A percentile compares a stretch with the other conserved stretches of the same genome.
Evolutionary conservation across 2,113 vertebrate genomes (phyloP).

Genomic region (Fregetta grallaria): DNA sequence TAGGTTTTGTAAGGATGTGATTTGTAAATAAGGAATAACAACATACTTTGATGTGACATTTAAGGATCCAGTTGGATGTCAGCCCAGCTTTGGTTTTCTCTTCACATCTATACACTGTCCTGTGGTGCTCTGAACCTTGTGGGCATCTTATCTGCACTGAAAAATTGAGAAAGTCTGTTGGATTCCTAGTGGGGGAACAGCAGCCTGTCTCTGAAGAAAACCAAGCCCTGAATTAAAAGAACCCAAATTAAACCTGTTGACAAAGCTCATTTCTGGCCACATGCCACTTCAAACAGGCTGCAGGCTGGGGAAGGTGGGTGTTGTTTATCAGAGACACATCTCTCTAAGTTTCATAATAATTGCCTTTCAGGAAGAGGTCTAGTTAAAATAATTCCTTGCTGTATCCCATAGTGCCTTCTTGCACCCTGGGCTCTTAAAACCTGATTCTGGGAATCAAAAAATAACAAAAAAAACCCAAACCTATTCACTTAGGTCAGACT

Average conservation of each 20-base stretch:
- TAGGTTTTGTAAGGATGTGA: not conserved
- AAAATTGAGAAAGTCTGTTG: not conserved
- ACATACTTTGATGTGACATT: not conserved
- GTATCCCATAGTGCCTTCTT: slow-evolving; percentile 19
- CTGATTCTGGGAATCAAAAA: not conserved
- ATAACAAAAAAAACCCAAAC: not conserved
- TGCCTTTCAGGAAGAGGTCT: slow-evolving; percentile 61
- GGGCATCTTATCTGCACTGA: not conserved
- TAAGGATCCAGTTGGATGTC: not conserved
- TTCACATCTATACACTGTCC: not conserved
- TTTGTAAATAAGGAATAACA: not conserved
- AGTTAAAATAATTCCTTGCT: slow-evolving; percentile 34
- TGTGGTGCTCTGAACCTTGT: not conserved
- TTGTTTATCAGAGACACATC: slow-evolving; percentile 69
- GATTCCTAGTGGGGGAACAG: not conserved
- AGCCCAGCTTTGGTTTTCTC: not conserved
- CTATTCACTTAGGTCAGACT: not conserved
- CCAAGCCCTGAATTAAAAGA: not conserved
- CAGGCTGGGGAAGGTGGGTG: slow-evolving; percentile 62
- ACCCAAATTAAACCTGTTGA: slow-evolving; percentile 62
- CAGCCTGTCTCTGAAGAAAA: not conserved
- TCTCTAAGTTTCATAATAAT: slow-evolving; percentile 41
- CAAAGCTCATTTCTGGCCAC: slow-evolving; percentile 56
- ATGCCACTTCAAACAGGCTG: slow-evolving; percentile 66
- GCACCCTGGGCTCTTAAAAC: slow-evolving; percentile 33